Conservation (phyloP, 23 tunicate genomes). For the Trididemnum nubilum region DNA sequence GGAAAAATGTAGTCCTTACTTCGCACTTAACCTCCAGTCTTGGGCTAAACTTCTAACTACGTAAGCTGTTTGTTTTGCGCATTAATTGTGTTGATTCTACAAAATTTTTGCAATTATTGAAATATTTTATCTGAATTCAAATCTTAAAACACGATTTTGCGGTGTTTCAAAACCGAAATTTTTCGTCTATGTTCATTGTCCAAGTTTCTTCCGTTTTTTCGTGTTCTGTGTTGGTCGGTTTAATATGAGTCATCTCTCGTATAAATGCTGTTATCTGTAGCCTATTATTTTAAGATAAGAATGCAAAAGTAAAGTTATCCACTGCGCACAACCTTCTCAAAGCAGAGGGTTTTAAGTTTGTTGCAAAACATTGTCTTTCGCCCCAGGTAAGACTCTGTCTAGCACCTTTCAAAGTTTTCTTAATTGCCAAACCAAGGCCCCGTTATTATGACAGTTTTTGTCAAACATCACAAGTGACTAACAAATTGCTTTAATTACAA, state of each 20-base stretch:
- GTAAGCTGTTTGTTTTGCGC: no score
- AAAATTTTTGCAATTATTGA: not conserved
- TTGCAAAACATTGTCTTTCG: not conserved
- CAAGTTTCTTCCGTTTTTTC: not conserved
- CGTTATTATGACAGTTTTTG: not conserved
- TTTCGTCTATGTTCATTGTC: not conserved
- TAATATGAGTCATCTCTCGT: not conserved
- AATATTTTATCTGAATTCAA: not conserved
- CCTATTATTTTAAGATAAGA: slow-evolving; percentile 11
- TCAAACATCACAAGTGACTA: not conserved
- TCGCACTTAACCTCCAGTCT: no score
- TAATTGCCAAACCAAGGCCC: not conserved
- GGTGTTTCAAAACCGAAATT: no score
- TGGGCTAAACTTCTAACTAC: no score
- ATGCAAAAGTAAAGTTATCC: not conserved
- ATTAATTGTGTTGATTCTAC: no score
- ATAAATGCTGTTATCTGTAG: not conserved
- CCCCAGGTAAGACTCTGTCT: not conserved
- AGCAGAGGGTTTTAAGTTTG: not conserved
- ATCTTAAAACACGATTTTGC: no score
- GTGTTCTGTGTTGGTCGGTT: slow-evolving; percentile 7
- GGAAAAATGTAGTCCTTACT: no score
- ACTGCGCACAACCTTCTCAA: not conserved
- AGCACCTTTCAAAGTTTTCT: not conserved
- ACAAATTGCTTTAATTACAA: not conserved